phyloP scores from a whole-genome alignment of 2,888 invertebrate species.

The Leuctra nigra region DNA sequence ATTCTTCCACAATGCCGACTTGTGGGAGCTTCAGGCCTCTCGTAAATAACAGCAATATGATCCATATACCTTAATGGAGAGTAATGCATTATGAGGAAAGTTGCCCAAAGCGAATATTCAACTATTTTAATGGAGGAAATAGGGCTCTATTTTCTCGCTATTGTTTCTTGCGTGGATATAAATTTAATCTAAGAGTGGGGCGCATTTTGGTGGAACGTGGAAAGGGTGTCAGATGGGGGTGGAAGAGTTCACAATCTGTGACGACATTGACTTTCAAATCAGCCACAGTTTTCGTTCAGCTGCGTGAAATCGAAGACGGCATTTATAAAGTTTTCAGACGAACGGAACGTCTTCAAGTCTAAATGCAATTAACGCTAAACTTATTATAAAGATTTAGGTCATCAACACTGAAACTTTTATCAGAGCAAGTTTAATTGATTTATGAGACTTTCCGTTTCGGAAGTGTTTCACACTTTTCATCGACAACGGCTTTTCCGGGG shows the following conservation, averaged over 20 bases:
- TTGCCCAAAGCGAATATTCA: constrained; percentile 15
- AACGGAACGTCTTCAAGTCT: background rate
- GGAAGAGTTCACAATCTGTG: constrained; percentile 21
- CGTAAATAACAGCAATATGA: constrained; percentile 15
- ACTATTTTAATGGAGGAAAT: constrained; percentile 12
- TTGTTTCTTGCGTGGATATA: constrained; percentile 9
- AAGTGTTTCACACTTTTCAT: no score
- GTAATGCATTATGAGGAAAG: constrained; percentile 2
- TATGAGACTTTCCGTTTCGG: no score
- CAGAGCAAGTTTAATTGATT: constrained; percentile 12
- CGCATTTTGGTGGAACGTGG: background rate
- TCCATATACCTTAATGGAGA: constrained; percentile 13
- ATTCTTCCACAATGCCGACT: background rate
- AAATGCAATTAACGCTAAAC: constrained; percentile 9
- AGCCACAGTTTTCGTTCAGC: constrained; percentile 17
- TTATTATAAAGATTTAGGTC: constrained; percentile 8
- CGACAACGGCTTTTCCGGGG: no score
- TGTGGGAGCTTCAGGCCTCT: background rate
- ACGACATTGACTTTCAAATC: constrained; percentile 24
- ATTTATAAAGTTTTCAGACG: background rate
- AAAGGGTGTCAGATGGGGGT: background rate
- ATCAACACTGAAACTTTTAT: constrained; percentile 12
- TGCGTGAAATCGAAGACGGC: constrained; percentile 1
- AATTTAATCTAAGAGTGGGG: constrained; percentile 8
- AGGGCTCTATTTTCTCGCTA: constrained; percentile 3